Evolutionary conservation across 2,888 invertebrate species (phyloP), one percentile per base, ranked within the genome.

Genomic region (Orchestes rusci): DNA sequence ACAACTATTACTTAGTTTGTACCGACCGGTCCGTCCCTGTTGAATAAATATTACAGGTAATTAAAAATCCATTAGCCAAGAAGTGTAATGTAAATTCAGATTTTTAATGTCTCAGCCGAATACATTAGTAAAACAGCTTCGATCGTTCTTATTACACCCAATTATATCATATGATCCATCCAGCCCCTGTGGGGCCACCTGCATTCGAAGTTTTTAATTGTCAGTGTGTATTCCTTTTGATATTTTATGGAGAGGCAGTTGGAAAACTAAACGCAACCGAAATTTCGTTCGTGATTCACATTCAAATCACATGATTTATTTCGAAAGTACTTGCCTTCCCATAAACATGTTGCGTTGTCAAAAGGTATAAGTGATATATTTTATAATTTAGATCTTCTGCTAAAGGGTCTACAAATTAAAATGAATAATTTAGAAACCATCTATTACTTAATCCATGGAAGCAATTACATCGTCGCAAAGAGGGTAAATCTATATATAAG

Each of bases 31-130:
- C 29, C 36, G 34, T 27, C 34, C 43, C 43, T 43, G 43, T 59
- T 32, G 41, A 59, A 64, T 64, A 65, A 66, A 64, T 64, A 61
- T 60, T 60, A 61, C 63, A 59, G 61, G 64, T 63, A 67, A 67
- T 67, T 67, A 67, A 67, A 67, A 66, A 66, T 64, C 66, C 67
- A 67, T 67, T 67, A 67, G 65, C 61, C n/a, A 55, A 57, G 60
- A 61, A 63, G 62, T 63, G 62, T 61, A 64, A 64, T 63, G 63
- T 63, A 62, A 62, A 65, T 65, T 64, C 56, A 56, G 60, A 62
- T 61, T 65, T 65, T 64, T 61, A 60, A 62, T 60, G 62, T 45
- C 43, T 16, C 42, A 49, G 42, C 45, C 43, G 49, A 49, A 45
- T 45, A 45, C 35, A 49, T 49, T 42, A 45, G 34, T 39, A 39